Evolutionary conservation across 2,888 invertebrate species (phyloP), one percentile per base, ranked within the genome.

Genomic region (Drosophila quinaria): DNA sequence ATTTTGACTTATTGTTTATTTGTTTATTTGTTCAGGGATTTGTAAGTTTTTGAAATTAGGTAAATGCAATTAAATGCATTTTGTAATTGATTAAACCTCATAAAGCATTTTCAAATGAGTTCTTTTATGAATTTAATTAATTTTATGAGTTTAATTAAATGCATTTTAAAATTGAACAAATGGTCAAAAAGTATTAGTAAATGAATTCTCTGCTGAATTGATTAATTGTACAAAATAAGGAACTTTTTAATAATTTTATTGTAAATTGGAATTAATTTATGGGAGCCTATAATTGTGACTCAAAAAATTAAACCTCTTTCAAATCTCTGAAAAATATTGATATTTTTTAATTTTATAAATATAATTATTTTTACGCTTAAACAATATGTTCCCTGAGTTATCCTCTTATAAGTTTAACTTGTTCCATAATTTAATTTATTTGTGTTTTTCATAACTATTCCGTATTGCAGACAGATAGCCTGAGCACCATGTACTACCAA

Each of bases 401-500:
- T 31, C 9, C 9, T 9, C 1, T 31, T 9, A 31, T 9, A 9
- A 8, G 31, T 31, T 31, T 0, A 9, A 31, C 2, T 5, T 25
- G 5, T 31, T 31, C 10, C 31, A 10, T 10, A 2, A 31, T 31
- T 31, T 31, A 1, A 31, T n/a, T 37, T 5, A 8, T 15, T 29
- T 55, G 6, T 1, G 4, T n/a, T 2, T 11, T n/a, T 5, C 5
- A 22, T 39, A 29, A n/a, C 6, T n/a, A 25, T 22, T 15, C 37
- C 6, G 1, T 9, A n/a, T 49, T 62, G 0, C 31, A 91, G 91
- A 90, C 90, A 4, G 71, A 91, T 42, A 52, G 70, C 5, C 54
- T 88, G 0, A 89, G 91, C 49, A 80, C 74, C 3, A 82, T 90
- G 80, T 91, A 89, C 62, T 91, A 91, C 33, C 75, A 80, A 2